Conservation (phyloP, 2,888 invertebrate genomes). For the Girardia tigrina region DNA sequence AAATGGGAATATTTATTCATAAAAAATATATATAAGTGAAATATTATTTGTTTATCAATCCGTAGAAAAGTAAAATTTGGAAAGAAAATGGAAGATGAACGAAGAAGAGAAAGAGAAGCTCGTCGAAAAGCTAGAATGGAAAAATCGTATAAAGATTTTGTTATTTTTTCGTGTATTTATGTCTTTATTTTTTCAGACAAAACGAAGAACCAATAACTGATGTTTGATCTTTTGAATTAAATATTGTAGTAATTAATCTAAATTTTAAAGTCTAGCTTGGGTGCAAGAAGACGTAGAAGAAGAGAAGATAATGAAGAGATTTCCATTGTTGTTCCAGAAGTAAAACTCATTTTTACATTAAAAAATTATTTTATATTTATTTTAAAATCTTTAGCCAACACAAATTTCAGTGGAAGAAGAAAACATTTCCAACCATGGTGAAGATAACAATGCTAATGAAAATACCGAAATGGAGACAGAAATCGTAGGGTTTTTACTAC, state of each 20-base stretch:
- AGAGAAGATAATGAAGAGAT: not conserved
- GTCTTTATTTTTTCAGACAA: not conserved
- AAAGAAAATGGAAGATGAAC: not conserved
- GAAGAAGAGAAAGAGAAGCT: slow-evolving; percentile 17
- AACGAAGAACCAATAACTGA: not conserved
- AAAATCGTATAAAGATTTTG: not conserved
- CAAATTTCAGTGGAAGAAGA: no score
- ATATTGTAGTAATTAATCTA: no score
- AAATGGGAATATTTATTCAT: no score
- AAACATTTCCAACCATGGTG: no score
- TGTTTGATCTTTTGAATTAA: not conserved
- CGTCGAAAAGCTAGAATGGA: slow-evolving; percentile 16
- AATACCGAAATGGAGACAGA: not conserved
- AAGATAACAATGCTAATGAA: no score
- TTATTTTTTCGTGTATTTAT: not conserved
- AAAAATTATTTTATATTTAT: not conserved
- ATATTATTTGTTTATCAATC: no score
- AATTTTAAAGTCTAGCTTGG: not conserved
- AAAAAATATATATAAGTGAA: no score
- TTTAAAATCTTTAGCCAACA: not conserved
- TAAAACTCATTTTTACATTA: not conserved
- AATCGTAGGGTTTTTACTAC: no score
- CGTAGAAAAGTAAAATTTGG: no score
- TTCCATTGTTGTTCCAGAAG: not conserved
- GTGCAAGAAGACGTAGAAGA: slow-evolving; percentile 11